Base-by-base conservation (phyloP, 2,113 vertebrate species). In the Talpa occidentalis region DNA sequence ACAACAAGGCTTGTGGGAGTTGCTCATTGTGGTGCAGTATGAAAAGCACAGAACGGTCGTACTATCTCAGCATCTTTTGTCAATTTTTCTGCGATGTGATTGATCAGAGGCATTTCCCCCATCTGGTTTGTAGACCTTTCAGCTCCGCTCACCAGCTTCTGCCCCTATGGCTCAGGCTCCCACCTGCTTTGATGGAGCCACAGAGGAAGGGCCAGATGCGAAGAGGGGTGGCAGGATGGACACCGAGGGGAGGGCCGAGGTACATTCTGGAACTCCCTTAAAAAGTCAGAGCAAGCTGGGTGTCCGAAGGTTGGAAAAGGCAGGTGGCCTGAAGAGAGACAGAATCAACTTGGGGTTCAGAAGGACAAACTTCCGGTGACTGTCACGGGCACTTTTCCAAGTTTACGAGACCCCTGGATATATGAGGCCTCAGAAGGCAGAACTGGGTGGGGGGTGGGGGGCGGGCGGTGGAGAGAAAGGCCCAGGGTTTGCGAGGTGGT, bases 1-100 rank as follows among this genome's bases (percentile, higher is more conserved):
- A 64, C 90, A 77, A 32, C 91, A 5, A 69, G 56, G 47, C 78
- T 74, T 95, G 28, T 76, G 37, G 79, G 89, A 88, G 74, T 77
- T 70, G 44, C 59, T 52, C 10, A 24, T 59, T 83, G n/a, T 49
- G 72, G 21, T 62, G 6, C 30, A 42, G 8, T 54, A 37, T 44
- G n/a, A 74, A 54, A 74, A 73, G 22, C 44, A 17, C 49, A 32
- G 21, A 47, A 93, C 56, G 60, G 21, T 44, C n/a, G 32, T 79
- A 70, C 86, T 47, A 64, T 83, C 52, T 83, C 26, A 69, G 70
- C 52, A 26, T 47, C 10, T 89, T 87, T 67, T 32, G 73, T 26
- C 30, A n/a, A 37, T 73, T 32, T 88, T 87, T 94, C 66, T 59
- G 37, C 80, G 72, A 42, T 11, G 14, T 52, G 72, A 84, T 73